A percentile compares a stretch with the other conserved stretches of the same genome.
phyloP scores from a whole-genome alignment of 2,888 invertebrate species.

The Dryomyza anilis region DNA sequence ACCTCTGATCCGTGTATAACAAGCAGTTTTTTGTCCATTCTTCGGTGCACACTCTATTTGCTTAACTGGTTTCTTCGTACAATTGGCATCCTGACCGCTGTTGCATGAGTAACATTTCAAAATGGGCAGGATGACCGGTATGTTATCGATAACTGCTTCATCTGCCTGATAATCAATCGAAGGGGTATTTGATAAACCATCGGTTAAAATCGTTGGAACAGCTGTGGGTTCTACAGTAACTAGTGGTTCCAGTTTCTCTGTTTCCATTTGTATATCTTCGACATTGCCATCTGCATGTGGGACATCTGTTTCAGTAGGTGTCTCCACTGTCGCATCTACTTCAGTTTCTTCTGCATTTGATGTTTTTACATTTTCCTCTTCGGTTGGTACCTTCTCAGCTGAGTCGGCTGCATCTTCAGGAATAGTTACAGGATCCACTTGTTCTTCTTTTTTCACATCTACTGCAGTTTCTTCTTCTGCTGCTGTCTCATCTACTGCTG shows the following conservation, averaged over 20 bases:
- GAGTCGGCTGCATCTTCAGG: background rate
- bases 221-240: background rate
- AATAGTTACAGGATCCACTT: background rate
- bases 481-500: background rate
- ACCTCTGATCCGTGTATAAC: slow-evolving; percentile 45
- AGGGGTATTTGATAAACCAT: background rate
- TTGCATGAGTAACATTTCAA: slow-evolving; percentile 36
- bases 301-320: background rate
- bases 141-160: background rate
- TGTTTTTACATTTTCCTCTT: background rate
- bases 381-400: background rate
- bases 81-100: slow-evolving; percentile 31
- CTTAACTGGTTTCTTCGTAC: slow-evolving; percentile 22
- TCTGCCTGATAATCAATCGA: slow-evolving; percentile 23
- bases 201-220: too few species aligned
- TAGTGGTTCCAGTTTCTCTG: background rate
- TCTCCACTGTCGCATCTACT: background rate
- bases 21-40: slow-evolving; percentile 37
- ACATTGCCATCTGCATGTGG: background rate
- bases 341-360: slow-evolving; percentile 3
- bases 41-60: slow-evolving; percentile 28
- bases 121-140: background rate
- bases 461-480: background rate
- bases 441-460: background rate
- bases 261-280: background rate